Evolutionary conservation across 1,140 invertebrate genomes (phyloP), one percentile per base, ranked within the genome.

Genomic region (Acromyrmex echinatior): DNA sequence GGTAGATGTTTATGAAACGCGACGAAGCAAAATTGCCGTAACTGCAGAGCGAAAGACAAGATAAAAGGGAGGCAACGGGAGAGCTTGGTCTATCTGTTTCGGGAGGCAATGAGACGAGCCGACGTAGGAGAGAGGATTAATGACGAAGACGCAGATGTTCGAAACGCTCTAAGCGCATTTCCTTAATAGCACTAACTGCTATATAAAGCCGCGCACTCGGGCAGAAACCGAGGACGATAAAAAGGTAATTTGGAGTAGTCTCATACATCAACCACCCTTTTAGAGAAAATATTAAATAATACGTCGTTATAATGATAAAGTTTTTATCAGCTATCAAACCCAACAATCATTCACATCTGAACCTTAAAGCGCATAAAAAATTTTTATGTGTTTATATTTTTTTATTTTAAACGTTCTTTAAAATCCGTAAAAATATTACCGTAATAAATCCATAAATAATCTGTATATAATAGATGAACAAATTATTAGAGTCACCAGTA

Each of bases 1-100:
- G 87, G 77, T 76, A 53, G 49, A 82, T 88, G 90, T 87, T 90
- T 91, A 86, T 91, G 80, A 87, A 90, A 91, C 66, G 90, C 82
- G 89, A 90, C 86, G 86, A 86, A 90, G 87, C 86, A 84, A 90
- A 92, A 91, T 86, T 86, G 87, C 74, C 63, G 49, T 58, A 84
- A 31, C 18, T 58, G 49, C 35, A 16, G 68, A 53, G 62, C 56
- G 74, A 68, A 31, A 66, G 68, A 76, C 63, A 79, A 73, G 80
- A 89, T 84, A 88, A 85, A 86, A 81, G 80, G 58, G 62, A 66
- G 70, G 49, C 51, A 62, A 49, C 16, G 31, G 35, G 31, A 35
- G 16, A 31, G 12, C 28, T 63, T 56, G 80, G 80, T 84, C 80
- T 84, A 84, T 84, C 70, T 49, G 80, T 84, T 84, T 84, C 58